Percentiles rank a stretch among this genome's conserved stretches.
These are phyloP conservation scores for Gari tellinella DNA, from an alignment of 2,888 invertebrate species.

Conservation along the genomic window DNA sequence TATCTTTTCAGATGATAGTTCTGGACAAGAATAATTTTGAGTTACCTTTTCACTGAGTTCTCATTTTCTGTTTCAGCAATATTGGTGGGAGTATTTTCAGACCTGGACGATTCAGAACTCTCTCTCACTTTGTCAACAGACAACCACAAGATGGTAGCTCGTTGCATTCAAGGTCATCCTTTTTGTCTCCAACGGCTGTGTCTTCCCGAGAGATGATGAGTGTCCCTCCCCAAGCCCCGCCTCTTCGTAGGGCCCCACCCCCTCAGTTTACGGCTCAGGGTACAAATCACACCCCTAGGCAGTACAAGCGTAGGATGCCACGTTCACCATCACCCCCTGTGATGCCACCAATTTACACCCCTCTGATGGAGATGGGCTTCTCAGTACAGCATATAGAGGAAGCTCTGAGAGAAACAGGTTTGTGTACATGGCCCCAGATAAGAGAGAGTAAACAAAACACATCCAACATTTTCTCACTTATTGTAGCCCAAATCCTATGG, in stretches of 20 bases:
- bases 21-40: too few species aligned
- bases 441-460: too few species aligned
- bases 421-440: too few species aligned
- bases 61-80: slow-evolving; percentile 20
- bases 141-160: slow-evolving; percentile 22
- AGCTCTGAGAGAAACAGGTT: slow-evolving; percentile 87
- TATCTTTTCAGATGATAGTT: too few species aligned
- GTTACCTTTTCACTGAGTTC: too few species aligned
- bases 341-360: slow-evolving; percentile 86
- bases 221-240: slow-evolving; percentile 56
- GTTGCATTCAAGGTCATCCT: slow-evolving; percentile 12
- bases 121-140: slow-evolving; percentile 31
- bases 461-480: too few species aligned
- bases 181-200: slow-evolving; percentile 11
- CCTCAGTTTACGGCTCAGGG: slow-evolving; percentile 38
- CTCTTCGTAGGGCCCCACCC: slow-evolving; percentile 45
- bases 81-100: slow-evolving; percentile 36
- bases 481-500: too few species aligned
- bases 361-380: slow-evolving; percentile 88
- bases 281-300: slow-evolving; percentile 20
- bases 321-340: slow-evolving; percentile 81
- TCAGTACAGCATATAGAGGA: slow-evolving; percentile 86
- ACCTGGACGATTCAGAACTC: slow-evolving; percentile 22
- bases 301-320: slow-evolving; percentile 48
- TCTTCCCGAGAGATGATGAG: slow-evolving; percentile 30